Base-by-base conservation (phyloP, 1,140 invertebrate species). In the Mactra quadrangularis region DNA sequence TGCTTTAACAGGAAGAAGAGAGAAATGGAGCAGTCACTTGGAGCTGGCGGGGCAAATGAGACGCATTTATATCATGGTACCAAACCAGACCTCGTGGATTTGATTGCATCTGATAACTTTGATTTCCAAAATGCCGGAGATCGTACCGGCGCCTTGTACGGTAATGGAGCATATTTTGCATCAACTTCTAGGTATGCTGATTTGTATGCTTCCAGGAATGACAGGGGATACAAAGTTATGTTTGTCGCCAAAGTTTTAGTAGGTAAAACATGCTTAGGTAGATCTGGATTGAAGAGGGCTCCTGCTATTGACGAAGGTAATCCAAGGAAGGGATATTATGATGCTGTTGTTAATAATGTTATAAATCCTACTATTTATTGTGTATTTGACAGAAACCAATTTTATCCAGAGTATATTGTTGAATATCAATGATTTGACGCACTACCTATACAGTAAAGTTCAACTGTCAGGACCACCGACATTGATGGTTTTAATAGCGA, bases 361-460 rank as follows among this genome's bases (percentile, higher is more conserved):
- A 47, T 57, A 2, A 29, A 75, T 59, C 89, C 89, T 0, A 75
- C 75, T 3, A 79, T 90, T 22, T 89, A 85, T 74, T 88, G 89
- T 15, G 82, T 90, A 13, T 89, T 88, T 78, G 77, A 87, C 47
- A 85, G 84, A 27, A 84, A 84, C 53, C 89, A 90, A 53, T 85
- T 79, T 62, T 90, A 90, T 62, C 88, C 88, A 13, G 89, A 89
- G 75, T 89, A 89, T 50, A 27, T 89, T 22, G 84, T 90, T 15
- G 71, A 87, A 53, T 90, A 90, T 52, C n/a, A n/a, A n/a, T n/a
- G n/a, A n/a, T n/a, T n/a, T n/a, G n/a, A n/a, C n/a, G n/a, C n/a
- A n/a, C n/a, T n/a, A n/a, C n/a, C n/a, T n/a, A n/a, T n/a, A n/a
- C n/a, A n/a, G n/a, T n/a, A n/a, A n/a, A n/a, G n/a, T n/a, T n/a